Evolutionary conservation across 1,140 invertebrate species (phyloP).

Genomic region (Drosophila subpulchrella): DNA sequence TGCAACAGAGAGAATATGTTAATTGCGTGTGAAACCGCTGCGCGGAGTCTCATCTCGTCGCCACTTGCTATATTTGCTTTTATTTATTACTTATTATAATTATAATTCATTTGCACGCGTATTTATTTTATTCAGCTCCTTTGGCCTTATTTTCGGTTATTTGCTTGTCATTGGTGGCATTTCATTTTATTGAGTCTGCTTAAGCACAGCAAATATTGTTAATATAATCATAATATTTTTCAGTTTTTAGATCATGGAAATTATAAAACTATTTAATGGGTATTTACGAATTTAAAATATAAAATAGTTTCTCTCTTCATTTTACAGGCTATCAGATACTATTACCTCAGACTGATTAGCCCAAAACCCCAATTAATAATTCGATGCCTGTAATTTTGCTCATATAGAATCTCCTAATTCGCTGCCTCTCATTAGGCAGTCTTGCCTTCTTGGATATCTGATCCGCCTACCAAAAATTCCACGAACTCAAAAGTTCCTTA

Average conservation of each 20-base stretch:
- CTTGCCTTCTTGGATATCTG: constrained; percentile 1
- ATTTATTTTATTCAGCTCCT: constrained; percentile 17
- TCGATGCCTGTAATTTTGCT: background rate
- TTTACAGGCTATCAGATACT: no score
- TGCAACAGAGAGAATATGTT: constrained; percentile 79
- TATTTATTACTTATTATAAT: constrained; percentile 77
- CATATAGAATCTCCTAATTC: background rate
- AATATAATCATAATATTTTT: background rate
- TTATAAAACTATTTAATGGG: no score
- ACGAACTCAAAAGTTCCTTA: constrained; percentile 14
- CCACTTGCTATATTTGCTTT: constrained; percentile 61
- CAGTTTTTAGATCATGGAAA: background rate
- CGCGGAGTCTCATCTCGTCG: constrained; percentile 49
- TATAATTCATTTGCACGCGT: constrained; percentile 44
- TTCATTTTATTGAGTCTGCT: background rate
- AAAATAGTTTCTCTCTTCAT: no score
- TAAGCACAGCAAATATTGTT: background rate
- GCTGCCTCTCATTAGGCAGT: background rate
- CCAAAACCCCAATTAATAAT: no score
- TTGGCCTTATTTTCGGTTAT: background rate
- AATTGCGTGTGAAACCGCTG: constrained; percentile 81
- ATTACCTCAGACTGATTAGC: background rate
- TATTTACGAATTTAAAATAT: no score
- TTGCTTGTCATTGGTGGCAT: constrained; percentile 31
- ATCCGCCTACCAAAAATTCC: background rate